Percentiles rank a stretch among this genome's conserved stretches.
Evolutionary conservation across 2,797 vertebrate genomes (phyloP).

Genomic region (Mormyrops boulengeri): DNA sequence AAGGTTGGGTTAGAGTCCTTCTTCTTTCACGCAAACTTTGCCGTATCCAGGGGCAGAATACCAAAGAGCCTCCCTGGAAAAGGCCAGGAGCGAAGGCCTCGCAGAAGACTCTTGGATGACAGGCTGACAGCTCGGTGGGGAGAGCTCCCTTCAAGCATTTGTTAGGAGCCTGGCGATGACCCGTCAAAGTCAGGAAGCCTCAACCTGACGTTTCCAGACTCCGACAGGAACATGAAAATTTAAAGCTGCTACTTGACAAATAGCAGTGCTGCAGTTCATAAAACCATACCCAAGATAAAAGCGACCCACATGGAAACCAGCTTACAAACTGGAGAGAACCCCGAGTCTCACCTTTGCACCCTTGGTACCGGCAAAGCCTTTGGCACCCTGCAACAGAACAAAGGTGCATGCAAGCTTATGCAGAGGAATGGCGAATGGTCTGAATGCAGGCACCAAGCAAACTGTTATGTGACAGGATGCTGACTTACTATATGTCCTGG

Average conservation of each 20-base stretch:
- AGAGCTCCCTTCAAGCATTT: constrained; percentile 19
- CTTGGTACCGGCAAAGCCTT: constrained; percentile 67
- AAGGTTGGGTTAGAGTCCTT: neutral
- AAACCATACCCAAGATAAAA: neutral
- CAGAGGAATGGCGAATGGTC: neutral
- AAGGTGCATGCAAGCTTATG: constrained; percentile 8
- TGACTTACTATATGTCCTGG: constrained; percentile 62
- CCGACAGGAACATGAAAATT: constrained; percentile 29
- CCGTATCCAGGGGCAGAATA: neutral
- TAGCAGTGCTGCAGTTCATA: neutral
- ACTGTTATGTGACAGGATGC: neutral
- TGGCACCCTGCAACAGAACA: constrained; percentile 60
- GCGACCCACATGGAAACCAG: neutral
- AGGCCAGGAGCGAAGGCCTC: neutral
- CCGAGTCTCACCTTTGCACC: constrained; percentile 67
- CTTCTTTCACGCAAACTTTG: neutral
- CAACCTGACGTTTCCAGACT: constrained; percentile 1
- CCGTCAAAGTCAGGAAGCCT: constrained; percentile 30
- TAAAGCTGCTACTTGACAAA: constrained; percentile 11
- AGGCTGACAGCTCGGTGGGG: constrained; percentile 24
- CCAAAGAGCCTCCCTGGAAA: neutral
- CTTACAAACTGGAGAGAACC: neutral
- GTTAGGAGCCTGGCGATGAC: constrained; percentile 17
- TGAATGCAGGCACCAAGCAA: neutral
- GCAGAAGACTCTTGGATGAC: neutral